These are phyloP conservation scores for Hypolimnas misippus DNA, from an alignment of 2,888 invertebrate species.

Conservation along the genomic window DNA sequence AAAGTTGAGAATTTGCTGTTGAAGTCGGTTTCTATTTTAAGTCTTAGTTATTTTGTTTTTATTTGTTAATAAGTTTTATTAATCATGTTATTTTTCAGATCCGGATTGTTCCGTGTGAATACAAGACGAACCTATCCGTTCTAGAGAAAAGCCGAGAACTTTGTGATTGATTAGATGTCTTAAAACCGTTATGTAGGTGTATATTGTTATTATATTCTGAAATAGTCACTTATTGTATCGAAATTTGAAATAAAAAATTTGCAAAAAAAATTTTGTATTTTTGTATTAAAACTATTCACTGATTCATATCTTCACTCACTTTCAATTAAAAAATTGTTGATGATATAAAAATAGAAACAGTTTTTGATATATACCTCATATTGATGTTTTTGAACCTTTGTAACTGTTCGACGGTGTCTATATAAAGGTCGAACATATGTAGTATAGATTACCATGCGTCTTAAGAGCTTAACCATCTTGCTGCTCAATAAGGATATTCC, in stretches of 20 bases:
- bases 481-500: conserved; percentile 41
- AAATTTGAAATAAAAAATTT: not conserved
- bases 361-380: too few species aligned
- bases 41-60: too few species aligned
- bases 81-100: conserved; percentile 48
- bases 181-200: not conserved
- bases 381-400: too few species aligned
- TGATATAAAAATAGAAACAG: too few species aligned
- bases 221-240: not conserved
- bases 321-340: too few species aligned
- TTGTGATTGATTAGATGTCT: not conserved
- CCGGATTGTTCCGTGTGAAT: conserved; percentile 56
- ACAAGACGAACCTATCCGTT: conserved; percentile 56
- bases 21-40: too few species aligned
- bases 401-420: too few species aligned
- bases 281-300: too few species aligned
- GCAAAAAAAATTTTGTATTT: too few species aligned
- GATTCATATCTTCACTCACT: too few species aligned
- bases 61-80: too few species aligned
- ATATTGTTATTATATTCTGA: not conserved
- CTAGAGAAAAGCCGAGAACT: conserved; percentile 35
- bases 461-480: conserved; percentile 37
- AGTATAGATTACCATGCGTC: conserved; percentile 29
- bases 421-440: not conserved
- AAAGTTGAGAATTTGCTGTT: too few species aligned